phyloP scores from a whole-genome alignment of 2,888 invertebrate genomes.

The Cantharis nigra region DNA sequence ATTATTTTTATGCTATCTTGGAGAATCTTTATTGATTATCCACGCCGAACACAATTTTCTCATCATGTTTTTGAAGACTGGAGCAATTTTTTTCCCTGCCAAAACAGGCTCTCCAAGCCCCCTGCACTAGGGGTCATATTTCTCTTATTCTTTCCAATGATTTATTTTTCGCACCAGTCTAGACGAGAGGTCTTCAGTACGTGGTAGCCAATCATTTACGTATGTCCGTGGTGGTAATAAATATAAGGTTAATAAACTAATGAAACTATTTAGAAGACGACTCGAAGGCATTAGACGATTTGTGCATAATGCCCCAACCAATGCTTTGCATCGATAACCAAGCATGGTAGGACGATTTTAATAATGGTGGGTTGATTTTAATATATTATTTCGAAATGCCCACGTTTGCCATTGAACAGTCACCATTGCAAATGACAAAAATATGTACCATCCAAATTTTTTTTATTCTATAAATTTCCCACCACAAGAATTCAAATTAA shows the following conservation, averaged over 20 bases:
- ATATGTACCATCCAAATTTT: not conserved
- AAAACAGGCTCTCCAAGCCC: not conserved
- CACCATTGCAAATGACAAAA: not conserved
- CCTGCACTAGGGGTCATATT: not conserved
- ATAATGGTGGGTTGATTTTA: not conserved
- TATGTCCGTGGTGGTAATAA: conserved; percentile 9
- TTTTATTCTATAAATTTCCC: not conserved
- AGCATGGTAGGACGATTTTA: not conserved
- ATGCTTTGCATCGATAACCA: not conserved
- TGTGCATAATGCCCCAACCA: not conserved
- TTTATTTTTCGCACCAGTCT: not conserved
- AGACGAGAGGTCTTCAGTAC: not conserved
- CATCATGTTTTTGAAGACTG: not conserved
- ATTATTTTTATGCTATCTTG: not conserved
- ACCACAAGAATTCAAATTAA: not conserved
- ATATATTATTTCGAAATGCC: not conserved
- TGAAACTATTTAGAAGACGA: conserved; percentile 15
- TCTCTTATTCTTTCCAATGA: not conserved
- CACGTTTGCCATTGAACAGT: not conserved
- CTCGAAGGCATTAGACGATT: conserved; percentile 3
- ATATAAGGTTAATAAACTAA: conserved; percentile 20
- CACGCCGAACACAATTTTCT: not conserved
- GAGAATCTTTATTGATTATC: not conserved
- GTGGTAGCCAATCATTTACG: conserved; percentile 7
- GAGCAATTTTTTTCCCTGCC: not conserved